These are phyloP conservation scores for Papio anubis DNA, from an alignment of 2,113 vertebrate species.

Conservation along the genomic window DNA sequence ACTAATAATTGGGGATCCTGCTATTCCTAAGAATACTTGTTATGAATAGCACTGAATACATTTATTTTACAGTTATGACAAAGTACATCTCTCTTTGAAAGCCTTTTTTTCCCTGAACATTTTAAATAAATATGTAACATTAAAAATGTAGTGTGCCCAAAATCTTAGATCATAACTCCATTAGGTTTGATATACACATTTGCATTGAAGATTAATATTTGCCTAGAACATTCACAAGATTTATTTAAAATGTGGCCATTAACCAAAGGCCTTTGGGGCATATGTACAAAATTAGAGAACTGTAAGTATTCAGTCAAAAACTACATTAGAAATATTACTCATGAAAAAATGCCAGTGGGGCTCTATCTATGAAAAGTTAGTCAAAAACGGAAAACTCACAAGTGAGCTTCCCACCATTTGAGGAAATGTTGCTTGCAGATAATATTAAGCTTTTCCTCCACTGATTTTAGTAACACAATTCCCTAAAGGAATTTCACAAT, in stretches of 20 bases:
- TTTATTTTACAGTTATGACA: conserved; percentile 53
- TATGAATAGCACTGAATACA: conserved; percentile 45
- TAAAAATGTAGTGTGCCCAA: conserved; percentile 60
- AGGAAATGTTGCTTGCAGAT: background rate
- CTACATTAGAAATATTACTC: conserved; percentile 26
- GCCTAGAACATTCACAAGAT: conserved; percentile 44
- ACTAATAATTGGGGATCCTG: conserved; percentile 59
- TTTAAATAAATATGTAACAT: conserved; percentile 61
- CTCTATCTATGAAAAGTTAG: background rate
- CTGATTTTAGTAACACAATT: background rate
- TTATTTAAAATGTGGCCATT: conserved; percentile 59
- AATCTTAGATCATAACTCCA: conserved; percentile 68
- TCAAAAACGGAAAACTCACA: background rate
- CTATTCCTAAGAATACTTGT: conserved; percentile 41
- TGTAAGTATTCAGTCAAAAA: conserved; percentile 43
- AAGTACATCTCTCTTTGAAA: conserved; percentile 46
- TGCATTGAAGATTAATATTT: conserved; percentile 63
- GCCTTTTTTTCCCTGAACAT: conserved; percentile 57
- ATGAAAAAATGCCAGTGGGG: background rate
- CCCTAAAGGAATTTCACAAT: conserved; percentile 24
- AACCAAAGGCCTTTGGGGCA: conserved; percentile 44
- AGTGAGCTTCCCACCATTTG: background rate
- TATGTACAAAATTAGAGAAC: conserved; percentile 52
- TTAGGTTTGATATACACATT: conserved; percentile 64
- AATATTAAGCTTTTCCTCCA: background rate